These are phyloP conservation scores for Pandion haliaetus DNA, from an alignment of 2,113 vertebrate species.

Conservation along the genomic window DNA sequence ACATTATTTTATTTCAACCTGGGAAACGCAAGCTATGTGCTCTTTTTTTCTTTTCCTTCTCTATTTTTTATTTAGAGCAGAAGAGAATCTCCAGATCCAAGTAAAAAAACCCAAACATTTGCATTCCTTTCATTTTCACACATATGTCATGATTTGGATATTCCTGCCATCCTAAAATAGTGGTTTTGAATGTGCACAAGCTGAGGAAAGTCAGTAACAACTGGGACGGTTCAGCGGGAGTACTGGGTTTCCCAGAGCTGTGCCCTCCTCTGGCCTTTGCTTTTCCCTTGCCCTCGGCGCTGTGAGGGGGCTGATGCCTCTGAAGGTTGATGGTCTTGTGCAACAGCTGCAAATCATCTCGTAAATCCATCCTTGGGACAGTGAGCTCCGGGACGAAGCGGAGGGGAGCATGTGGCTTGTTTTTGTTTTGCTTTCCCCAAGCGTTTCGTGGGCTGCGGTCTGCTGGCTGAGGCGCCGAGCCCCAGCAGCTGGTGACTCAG, in stretches of 20 bases:
- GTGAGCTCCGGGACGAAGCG: accelerated
- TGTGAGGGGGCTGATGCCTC: background rate
- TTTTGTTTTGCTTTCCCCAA: background rate
- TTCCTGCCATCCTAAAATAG: background rate
- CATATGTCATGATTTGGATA: background rate
- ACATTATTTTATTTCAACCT: background rate
- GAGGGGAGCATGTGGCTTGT: background rate
- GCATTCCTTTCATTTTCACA: constrained; percentile 35
- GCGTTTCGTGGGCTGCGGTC: background rate
- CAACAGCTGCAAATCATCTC: background rate
- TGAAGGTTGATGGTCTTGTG: background rate
- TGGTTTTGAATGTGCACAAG: background rate
- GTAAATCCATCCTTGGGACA: background rate
- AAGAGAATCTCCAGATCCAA: background rate
- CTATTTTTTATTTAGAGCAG: background rate
- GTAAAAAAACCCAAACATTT: background rate
- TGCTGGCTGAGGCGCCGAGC: background rate
- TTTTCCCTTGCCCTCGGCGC: background rate
- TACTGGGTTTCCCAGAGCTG: background rate
- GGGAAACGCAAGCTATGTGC: background rate
- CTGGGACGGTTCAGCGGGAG: background rate
- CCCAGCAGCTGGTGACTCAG: background rate
- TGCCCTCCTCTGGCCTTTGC: background rate
- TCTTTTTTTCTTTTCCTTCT: background rate
- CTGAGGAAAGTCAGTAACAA: background rate